phyloP scores from a whole-genome alignment of 1,140 invertebrate species.

The Apis laboriosa region DNA sequence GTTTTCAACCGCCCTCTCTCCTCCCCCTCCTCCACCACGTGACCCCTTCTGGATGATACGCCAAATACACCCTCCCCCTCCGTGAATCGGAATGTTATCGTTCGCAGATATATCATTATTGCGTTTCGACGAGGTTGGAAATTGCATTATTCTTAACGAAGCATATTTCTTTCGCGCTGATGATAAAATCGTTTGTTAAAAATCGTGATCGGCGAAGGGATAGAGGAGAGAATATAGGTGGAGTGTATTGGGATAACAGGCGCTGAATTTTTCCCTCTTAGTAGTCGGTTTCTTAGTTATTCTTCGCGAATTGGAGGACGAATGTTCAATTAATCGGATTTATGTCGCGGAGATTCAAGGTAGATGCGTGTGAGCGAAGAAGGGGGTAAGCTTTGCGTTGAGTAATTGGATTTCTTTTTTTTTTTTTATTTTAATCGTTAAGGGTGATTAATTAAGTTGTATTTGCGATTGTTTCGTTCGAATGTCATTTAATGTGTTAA shows the following conservation, averaged over 20 bases:
- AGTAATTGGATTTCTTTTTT: too few relatives aligned
- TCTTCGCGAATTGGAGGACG: too few relatives aligned
- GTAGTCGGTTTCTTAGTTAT: too few relatives aligned
- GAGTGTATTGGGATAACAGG: neutral
- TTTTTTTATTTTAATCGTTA: too few relatives aligned
- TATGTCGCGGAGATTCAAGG: too few relatives aligned
- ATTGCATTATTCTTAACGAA: conserved; percentile 74
- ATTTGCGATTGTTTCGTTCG: too few relatives aligned
- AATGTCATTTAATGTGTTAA: too few relatives aligned
- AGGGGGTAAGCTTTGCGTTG: too few relatives aligned
- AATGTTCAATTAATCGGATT: too few relatives aligned
- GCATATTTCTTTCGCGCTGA: conserved; percentile 46
- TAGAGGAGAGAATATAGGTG: conserved; percentile 1
- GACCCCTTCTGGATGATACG: conserved; percentile 17
- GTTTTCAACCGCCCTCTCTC: conserved; percentile 54
- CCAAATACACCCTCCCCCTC: conserved; percentile 31
- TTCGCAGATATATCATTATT: conserved; percentile 74
- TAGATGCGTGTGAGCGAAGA: too few relatives aligned
- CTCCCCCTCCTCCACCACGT: conserved; percentile 13
- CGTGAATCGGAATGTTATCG: conserved; percentile 75
- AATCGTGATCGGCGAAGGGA: conserved; percentile 1
- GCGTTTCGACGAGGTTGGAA: conserved; percentile 62
- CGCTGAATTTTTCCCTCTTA: neutral
- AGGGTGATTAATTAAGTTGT: too few relatives aligned
- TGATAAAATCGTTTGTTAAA: conserved; percentile 54